These are phyloP conservation scores for Ornithoptera alexandrae DNA, from an alignment of 2,888 invertebrate genomes.

Conservation along the genomic window DNA sequence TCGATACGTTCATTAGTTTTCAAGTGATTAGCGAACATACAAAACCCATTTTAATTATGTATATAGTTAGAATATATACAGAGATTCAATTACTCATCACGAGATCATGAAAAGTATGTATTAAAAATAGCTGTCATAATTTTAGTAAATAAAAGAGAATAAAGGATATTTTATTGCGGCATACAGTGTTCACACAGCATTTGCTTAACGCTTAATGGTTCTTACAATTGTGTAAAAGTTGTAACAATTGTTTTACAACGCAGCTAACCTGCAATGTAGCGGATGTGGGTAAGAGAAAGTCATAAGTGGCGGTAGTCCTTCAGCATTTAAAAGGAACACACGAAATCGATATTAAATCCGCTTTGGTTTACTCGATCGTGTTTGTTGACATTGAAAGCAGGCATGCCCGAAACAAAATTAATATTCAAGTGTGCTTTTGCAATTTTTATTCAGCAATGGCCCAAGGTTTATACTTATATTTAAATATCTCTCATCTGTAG, in stretches of 20 bases:
- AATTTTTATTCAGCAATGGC: not conserved
- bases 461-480: not conserved
- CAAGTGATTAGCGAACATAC: no score
- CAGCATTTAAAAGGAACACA: not conserved
- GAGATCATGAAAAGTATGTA: no score
- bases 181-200: no score
- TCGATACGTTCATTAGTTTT: no score
- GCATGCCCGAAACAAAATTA: not conserved
- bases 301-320: not conserved
- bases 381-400: not conserved
- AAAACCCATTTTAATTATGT: no score
- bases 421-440: constrained; percentile 1
- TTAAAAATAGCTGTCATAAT: no score
- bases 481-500: not conserved
- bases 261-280: not conserved
- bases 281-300: not conserved
- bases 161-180: no score
- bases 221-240: no score
- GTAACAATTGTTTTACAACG: not conserved
- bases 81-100: no score
- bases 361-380: not conserved
- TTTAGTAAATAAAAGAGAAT: no score
- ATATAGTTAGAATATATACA: no score
- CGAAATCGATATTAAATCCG: not conserved
- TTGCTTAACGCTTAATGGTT: no score